These are phyloP conservation scores for Melanargia galathea DNA, from an alignment of 2,888 invertebrate species.

Conservation along the genomic window DNA sequence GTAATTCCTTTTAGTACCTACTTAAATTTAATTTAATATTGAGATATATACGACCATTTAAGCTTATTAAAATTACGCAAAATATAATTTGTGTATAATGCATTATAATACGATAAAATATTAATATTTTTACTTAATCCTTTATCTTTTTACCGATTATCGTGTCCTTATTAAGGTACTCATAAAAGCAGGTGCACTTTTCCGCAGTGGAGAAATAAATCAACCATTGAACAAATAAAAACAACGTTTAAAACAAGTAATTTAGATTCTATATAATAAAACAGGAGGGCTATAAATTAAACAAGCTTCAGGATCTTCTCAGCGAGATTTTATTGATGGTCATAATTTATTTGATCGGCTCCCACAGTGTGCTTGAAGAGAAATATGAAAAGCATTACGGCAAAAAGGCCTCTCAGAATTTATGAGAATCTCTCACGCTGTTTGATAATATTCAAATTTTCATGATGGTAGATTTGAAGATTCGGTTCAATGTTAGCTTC, in stretches of 20 bases:
- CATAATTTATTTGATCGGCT: conserved; percentile 80
- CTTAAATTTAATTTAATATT: conserved; percentile 5
- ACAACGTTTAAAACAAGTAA: no score
- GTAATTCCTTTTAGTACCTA: conserved; percentile 4
- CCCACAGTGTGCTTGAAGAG: conserved; percentile 75
- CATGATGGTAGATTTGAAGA: conserved; percentile 51
- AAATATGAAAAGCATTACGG: conserved; percentile 81
- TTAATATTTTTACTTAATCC: background rate
- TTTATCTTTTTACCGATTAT: background rate
- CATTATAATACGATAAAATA: background rate
- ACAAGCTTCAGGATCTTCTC: conserved; percentile 76
- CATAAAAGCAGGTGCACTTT: no score
- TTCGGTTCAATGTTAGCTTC: conserved; percentile 9
- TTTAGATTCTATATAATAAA: background rate
- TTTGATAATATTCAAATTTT: conserved; percentile 70
- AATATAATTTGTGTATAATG: background rate
- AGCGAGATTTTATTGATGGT: conserved; percentile 80
- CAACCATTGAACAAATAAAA: no score
- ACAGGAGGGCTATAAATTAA: conserved; percentile 79
- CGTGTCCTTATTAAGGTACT: no score
- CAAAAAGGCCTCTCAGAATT: conserved; percentile 79
- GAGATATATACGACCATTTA: background rate
- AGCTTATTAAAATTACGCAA: conserved; percentile 7
- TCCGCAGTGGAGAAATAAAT: no score
- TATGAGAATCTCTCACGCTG: conserved; percentile 74